Evolutionary conservation across 2,113 vertebrate species (phyloP), one percentile per base, ranked within the genome.

Genomic region (Uria lomvia): DNA sequence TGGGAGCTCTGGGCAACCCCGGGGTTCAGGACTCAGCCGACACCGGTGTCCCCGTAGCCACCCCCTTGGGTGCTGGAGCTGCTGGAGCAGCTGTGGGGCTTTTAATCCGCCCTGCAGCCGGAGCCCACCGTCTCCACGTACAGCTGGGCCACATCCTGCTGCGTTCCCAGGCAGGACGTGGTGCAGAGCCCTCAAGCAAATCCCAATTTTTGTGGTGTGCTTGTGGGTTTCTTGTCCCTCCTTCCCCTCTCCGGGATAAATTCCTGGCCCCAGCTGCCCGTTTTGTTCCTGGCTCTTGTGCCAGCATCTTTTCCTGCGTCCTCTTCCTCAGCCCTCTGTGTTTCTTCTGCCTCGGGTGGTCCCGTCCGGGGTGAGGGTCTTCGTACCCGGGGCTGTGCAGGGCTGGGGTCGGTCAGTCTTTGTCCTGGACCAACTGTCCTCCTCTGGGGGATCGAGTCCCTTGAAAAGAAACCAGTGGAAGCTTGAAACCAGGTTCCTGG

Each of bases 41-140:
- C 34, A 23, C 43, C 1, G 1, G 34, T 45, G 65, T 2, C 18
- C 65, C 59, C 3, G 2, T 3, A 15, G 12, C 40, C 52, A 8
- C 27, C 5, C 32, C 5, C 2, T 2, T 45, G 84, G 77, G 2
- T 12, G 11, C 66, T 23, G 86, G 78, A 26, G 72, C 59, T 14
- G 47, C 8, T 34, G 53, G 73, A 89, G 79, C 59, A 45, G 50
- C 78, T 32, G 29, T 7, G 12, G 85, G 43, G 66, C 11, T 66
- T 81, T 59, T 49, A 49, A 40, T 34, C 32, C 1, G 1, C 56
- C 43, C 50, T 9, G 29, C 43, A 68, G 74, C 47, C 49, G 14
- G 62, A 71, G 76, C 63, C 40, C 45, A 27, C 30, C 2, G 2
- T 18, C 34, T 62, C 59, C 59, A 5, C 1, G 3, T 16, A 3